Evolutionary conservation across 2,797 vertebrate genomes (phyloP), one percentile per base, ranked within the genome.

Genomic region (Sebastolobus altivelis): DNA sequence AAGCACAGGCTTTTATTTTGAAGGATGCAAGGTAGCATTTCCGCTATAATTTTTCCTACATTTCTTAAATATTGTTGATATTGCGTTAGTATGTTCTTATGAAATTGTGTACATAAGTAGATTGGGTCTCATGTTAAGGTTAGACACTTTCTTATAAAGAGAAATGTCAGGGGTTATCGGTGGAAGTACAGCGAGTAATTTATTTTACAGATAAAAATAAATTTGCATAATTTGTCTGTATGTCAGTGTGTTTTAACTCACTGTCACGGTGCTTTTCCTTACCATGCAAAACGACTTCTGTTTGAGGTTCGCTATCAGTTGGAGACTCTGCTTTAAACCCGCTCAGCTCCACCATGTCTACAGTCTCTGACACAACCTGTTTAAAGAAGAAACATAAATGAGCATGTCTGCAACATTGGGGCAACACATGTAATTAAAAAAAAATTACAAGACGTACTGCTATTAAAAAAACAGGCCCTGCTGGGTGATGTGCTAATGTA

Each of bases 251-350:
- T 61, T 61, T 35, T 5, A 54, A 33, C 13, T 60, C 71, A 22
- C 3, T 29, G 7, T 22, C n/a, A 8, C 2, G 3, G 1, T 58
- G 12, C n/a, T 37, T 52, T 49, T 54, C 1, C 79, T 86, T 84
- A 92, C 92, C 88, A 0, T 82, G 70, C 29, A 87, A 76, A 56
- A 75, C 31, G 27, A 61, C n/a, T 40, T 88, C 78, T 25, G 68
- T 58, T 14, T 67, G 72, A 35, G 65, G 22, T 0, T 76, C 66
- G 16, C 10, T 27, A 3, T 66, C 60, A 55, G 40, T 2, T 7
- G 55, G 38, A 43, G 63, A 31, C 4, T 81, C 81, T 1, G 7
- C 18, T 56, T 89, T 72, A 31, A 66, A 20, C 56, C n/a, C 0
- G 0, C 49, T 79, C 7, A 46, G 25, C 70, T 79, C 85, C 61